Evolutionary conservation across 2,888 invertebrate genomes (phyloP), one percentile per base, ranked within the genome.

Genomic region (Xylophagus ater): DNA sequence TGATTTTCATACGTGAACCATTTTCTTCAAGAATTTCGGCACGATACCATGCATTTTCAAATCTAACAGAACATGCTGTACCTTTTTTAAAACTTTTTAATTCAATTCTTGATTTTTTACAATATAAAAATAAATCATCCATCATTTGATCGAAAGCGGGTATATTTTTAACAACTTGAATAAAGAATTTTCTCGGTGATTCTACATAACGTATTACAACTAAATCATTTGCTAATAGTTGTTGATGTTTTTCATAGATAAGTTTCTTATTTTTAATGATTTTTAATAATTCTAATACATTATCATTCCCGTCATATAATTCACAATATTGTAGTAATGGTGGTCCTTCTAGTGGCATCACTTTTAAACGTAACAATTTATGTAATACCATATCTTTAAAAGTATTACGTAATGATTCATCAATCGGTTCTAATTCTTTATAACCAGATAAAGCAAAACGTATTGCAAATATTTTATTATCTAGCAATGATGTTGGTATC

Each of bases 21-120:
- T 70, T 69, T 4, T 77, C 64, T 26, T 74, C 73, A 45, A 78
- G 69, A 7, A 94, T 74, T 55, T 76, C 73, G 0, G 89, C 94
- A 48, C 97, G 71, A 60, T 96, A 96, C 93, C 94, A 97, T 54
- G 82, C 80, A 20, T 73, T 72, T 32, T 77, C 74, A 56, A 83
- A 96, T 42, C 81, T 75, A 1, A 93, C 92, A 48, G 81, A 79
- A 53, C 84, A 84, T 0, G 81, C 77, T 6, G 75, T 66, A 0
- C 78, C 79, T 4, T 70, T 57, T 2, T 70, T 67, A 4, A 81
- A 51, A 6, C 59, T 53, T 7, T 57, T 56, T 4, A 62, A 58
- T 23, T 73, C 51, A 33, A 68, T 66, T 26, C 61, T 57, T 36
- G 70, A 71, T 37, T 56, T 67, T 49, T 69, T 67, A 53, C 79